Evolutionary conservation across 2,797 vertebrate genomes (phyloP).

Genomic region (Arrhamphus sclerolepis): DNA sequence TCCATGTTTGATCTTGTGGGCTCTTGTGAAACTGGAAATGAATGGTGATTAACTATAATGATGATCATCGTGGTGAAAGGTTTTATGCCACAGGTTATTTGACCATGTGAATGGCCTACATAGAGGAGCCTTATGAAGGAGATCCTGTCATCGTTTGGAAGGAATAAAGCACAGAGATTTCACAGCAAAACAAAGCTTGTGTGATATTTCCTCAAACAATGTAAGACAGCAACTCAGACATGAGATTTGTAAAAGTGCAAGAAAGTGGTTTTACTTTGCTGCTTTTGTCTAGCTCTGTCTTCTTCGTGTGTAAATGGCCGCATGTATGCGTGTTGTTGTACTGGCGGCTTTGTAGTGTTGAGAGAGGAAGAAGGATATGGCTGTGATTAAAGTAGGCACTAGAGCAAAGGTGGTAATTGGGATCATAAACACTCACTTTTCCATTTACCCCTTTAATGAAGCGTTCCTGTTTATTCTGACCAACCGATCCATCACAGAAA

Average conservation of each 20-base stretch:
- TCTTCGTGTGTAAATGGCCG: slow-evolving; percentile 38
- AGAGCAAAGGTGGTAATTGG: slow-evolving; percentile 80
- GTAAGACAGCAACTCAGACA: slow-evolving; percentile 3
- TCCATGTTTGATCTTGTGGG: slow-evolving; percentile 76
- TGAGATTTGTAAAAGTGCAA: slow-evolving; percentile 10
- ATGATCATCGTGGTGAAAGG: slow-evolving; percentile 74
- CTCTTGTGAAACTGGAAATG: slow-evolving; percentile 79
- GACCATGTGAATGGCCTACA: slow-evolving; percentile 46
- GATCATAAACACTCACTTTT: slow-evolving; percentile 83
- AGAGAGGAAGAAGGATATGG: slow-evolving; percentile 65
- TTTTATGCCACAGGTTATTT: slow-evolving; percentile 75
- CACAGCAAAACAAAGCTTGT: slow-evolving; percentile 18
- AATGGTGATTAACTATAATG: slow-evolving; percentile 77
- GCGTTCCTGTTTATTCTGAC: slow-evolving; percentile 66
- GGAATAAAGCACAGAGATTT: neutral
- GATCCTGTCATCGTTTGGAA: slow-evolving; percentile 7
- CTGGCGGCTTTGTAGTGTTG: slow-evolving; percentile 52
- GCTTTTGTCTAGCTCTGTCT: slow-evolving; percentile 25
- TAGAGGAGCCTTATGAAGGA: slow-evolving; percentile 30
- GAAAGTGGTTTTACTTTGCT: slow-evolving; percentile 25
- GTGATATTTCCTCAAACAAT: slow-evolving; percentile 1
- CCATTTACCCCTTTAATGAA: slow-evolving; percentile 75
- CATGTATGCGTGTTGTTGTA: slow-evolving; percentile 41
- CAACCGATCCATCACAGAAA: slow-evolving; percentile 56
- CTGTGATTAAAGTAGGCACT: slow-evolving; percentile 77